phyloP scores from a whole-genome alignment of 2,113 vertebrate species.

The Etia nguti region DNA sequence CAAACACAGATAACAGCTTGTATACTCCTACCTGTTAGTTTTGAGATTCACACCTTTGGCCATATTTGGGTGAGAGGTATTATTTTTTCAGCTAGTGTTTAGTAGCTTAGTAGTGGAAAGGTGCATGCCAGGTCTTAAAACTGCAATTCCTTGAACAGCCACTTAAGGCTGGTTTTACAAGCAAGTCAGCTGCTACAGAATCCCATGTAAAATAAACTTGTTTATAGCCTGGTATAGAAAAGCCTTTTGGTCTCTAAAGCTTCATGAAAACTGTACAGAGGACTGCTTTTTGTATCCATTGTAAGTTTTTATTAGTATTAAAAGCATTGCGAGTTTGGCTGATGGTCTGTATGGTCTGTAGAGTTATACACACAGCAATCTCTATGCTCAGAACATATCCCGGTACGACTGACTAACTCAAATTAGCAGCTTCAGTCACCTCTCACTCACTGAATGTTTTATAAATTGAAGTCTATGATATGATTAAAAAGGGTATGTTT shows the following conservation, averaged over 20 bases:
- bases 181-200: neutral
- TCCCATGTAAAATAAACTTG: neutral
- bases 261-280: neutral
- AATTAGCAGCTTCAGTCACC: neutral
- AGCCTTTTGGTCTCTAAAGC: neutral
- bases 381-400: neutral
- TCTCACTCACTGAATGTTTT: neutral
- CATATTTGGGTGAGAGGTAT: neutral
- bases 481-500: rapidly evolving
- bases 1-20: neutral
- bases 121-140: neutral
- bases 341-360: neutral
- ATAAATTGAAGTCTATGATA: neutral
- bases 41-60: neutral
- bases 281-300: neutral
- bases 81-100: neutral
- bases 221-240: neutral
- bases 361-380: neutral
- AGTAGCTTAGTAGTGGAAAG: neutral
- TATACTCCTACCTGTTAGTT: neutral
- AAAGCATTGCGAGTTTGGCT: neutral
- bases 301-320: neutral
- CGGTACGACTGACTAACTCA: neutral
- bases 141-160: neutral
- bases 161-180: neutral